Base-by-base conservation (phyloP, 2,888 invertebrate genomes). In the Melieria crassipennis region DNA sequence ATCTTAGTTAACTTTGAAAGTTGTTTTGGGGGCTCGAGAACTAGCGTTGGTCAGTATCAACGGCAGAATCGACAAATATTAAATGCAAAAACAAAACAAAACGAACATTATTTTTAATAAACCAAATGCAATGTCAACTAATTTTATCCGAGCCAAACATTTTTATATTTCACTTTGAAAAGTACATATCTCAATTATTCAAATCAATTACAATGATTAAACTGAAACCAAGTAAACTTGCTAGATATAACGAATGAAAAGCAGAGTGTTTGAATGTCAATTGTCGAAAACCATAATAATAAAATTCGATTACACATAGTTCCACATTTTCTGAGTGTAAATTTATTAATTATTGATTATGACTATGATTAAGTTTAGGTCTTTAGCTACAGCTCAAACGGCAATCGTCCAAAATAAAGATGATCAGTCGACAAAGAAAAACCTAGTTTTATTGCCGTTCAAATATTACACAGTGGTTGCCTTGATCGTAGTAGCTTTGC, bases 381-480 rank as follows among this genome's bases (percentile, higher is more conserved):
- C 30, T 30, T 30, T 30, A 30, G 30, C 30, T 30, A 30, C 30
- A 30, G 30, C 30, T 30, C 30, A 30, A 30, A 30, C 30, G 30
- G 30, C 30, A 30, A 30, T 30, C 3, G 30, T 30, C 30, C 30
- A 30, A 30, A 30, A 30, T 30, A 30, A 30, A 30, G 48, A 57
- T 70, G 47, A 65, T 10, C 9, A 11, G 13, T 30, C 61, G 13
- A n/a, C 45, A 5, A n/a, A 46, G 47, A 13, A n/a, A 48, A 42
- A 30, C n/a, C 3, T 55, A 63, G 3, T 93, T 95, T 64, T 62
- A 71, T 50, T 67, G 65, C 30, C 70, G 72, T 82, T 90, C 88
- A 81, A 96, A 90, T 77, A 94, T 88, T 48, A 94, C 90, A 88
- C 97, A 98, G 95, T 98, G 97, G 85, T 99, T 99, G 0, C 99